Percentiles rank a stretch among this genome's conserved stretches.
phyloP scores from a whole-genome alignment of 2,113 vertebrate species.

The Tricholaema leucomelas region DNA sequence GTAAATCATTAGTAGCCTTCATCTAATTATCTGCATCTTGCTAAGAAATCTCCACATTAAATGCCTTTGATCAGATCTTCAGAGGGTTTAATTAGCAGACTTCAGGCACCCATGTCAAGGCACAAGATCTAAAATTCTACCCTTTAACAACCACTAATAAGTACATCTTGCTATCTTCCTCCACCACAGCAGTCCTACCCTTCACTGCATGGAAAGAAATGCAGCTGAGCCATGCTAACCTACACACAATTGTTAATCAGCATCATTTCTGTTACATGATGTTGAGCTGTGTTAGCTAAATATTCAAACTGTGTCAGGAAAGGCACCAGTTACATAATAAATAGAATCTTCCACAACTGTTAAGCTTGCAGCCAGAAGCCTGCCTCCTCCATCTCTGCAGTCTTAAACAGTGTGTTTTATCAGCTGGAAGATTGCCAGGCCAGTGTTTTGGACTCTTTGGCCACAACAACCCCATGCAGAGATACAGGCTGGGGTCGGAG shows the following conservation, averaged over 20 bases:
- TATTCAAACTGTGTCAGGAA: background rate
- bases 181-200: background rate
- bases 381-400: background rate
- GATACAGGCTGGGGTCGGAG: too few relatives aligned
- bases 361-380: background rate
- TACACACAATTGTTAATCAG: background rate
- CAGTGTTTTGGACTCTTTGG: background rate
- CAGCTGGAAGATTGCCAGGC: background rate
- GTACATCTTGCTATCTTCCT: background rate
- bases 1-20: constrained; percentile 35
- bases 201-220: background rate
- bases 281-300: background rate
- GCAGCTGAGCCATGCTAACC: background rate
- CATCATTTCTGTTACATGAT: background rate
- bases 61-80: constrained; percentile 40
- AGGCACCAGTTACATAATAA: background rate
- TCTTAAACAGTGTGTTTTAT: background rate
- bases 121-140: constrained; percentile 10
- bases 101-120: constrained; percentile 4
- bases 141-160: background rate
- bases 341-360: background rate
- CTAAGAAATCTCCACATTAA: constrained; percentile 25
- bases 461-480: too few relatives aligned
- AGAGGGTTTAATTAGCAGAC: constrained; percentile 32
- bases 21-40: constrained; percentile 46